Evolutionary conservation across 2,888 invertebrate genomes (phyloP).

Genomic region (Disparrhopalites patrizii): DNA sequence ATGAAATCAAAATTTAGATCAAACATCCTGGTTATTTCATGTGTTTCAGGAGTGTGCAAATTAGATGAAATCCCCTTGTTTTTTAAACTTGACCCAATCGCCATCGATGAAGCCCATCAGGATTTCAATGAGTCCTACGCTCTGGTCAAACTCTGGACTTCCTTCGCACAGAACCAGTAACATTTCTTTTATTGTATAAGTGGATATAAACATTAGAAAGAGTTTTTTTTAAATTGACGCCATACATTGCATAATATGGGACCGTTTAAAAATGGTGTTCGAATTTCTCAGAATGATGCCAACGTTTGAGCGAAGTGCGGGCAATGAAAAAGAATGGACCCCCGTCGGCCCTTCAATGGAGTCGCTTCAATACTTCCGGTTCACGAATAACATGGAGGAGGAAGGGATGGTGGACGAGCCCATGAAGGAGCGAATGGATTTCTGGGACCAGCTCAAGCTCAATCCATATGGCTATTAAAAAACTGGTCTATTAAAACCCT

Average conservation of each 20-base stretch:
- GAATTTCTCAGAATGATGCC: too few species aligned
- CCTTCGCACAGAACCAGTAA: background rate
- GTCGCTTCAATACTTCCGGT: background rate
- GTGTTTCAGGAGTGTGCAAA: background rate
- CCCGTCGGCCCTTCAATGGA: background rate
- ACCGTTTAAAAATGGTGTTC: too few species aligned
- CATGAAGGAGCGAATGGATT: background rate
- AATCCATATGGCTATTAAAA: background rate
- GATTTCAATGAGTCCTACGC: background rate
- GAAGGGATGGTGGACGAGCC: background rate
- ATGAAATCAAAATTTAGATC: too few species aligned
- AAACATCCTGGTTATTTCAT: background rate
- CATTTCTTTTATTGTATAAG: background rate
- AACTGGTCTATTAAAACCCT: too few species aligned
- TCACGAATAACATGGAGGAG: background rate
- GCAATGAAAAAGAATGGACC: too few species aligned
- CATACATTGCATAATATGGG: too few species aligned
- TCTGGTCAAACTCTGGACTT: background rate
- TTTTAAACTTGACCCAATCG: background rate
- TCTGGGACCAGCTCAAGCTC: background rate
- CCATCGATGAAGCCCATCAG: background rate
- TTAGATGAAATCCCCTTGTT: background rate
- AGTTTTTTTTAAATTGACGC: too few species aligned
- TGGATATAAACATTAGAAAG: too few species aligned
- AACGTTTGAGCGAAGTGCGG: too few species aligned